Evolutionary conservation across 1,140 invertebrate species (phyloP), one percentile per base, ranked within the genome.

Genomic region (Augochlora pura): DNA sequence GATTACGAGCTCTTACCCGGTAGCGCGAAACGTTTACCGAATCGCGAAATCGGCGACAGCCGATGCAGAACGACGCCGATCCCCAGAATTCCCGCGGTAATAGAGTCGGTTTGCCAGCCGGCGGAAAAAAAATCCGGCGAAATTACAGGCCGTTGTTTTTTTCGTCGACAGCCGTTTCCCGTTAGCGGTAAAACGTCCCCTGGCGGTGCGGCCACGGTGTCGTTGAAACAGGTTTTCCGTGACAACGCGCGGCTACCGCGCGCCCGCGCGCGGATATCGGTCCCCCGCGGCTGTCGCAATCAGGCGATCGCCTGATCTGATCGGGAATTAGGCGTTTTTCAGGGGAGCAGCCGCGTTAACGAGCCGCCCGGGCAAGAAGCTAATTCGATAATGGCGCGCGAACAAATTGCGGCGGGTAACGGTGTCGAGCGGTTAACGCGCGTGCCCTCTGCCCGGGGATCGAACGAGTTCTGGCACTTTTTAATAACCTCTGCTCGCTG

Each of bases 351-450:
- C 18, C n/a, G 54, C 54, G 49, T 18, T 46, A 62, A 62, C 59
- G 59, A 72, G n/a, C 38, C 71, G 49, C 14, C 25, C 4, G 1
- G 10, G 59, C 42, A 73, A 73, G 60, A 73, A 73, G 42, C 42
- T 73, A 73, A 73, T 64, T 73, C 71, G 71, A 73, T 73, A 73
- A 73, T 63, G 63, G 66, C 39, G 73, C 73, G 49, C n/a, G 73
- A 57, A 67, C 62, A 65, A 75, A 75, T 66, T 75, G 73, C 73
- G 57, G 9, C 27, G 62, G 12, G 23, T 75, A 67, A 75, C 64
- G 73, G 62, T 65, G 73, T 52, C 52, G 42, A 46, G 72, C 25
- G 18, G 27, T 49, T 73, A 73, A 73, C 71, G 71, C 46, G 14
- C 49, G 49, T 4, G 49, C 3, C 49, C 16, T 52, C 49, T 10